Conservation (phyloP, 2,797 vertebrate genomes). For the Onychomys torridus region DNA sequence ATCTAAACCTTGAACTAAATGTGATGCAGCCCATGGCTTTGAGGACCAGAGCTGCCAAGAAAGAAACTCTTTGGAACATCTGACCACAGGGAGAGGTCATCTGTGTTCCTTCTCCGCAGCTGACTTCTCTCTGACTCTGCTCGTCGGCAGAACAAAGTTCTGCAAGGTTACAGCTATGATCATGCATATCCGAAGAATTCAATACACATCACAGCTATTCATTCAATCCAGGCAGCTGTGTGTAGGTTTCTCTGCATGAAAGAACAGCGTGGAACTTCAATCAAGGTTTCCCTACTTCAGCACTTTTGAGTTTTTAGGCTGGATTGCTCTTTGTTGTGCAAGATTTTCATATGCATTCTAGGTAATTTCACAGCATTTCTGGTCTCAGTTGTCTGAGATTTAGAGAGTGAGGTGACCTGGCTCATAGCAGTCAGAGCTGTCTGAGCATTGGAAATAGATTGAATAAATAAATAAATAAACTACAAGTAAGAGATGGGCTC, state of each 20-base stretch:
- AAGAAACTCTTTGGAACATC: constrained; percentile 23
- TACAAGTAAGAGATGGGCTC: background rate
- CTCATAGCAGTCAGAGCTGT: background rate
- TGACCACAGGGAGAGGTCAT: background rate
- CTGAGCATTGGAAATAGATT: background rate
- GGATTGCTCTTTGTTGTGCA: background rate
- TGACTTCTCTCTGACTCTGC: constrained; percentile 19
- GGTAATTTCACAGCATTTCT: background rate
- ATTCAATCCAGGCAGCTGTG: background rate
- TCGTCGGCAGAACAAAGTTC: background rate
- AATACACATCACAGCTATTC: background rate
- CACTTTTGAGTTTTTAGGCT: background rate
- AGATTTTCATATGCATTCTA: background rate
- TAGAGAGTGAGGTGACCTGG: background rate
- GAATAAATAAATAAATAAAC: background rate
- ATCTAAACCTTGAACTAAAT: background rate
- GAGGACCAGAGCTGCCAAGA: constrained; percentile 1
- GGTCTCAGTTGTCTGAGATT: background rate
- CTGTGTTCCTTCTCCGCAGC: background rate
- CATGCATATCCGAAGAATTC: background rate
- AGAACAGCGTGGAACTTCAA: background rate
- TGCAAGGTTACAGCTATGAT: background rate
- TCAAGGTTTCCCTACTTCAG: background rate
- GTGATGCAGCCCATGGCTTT: background rate
- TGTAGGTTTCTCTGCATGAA: background rate